These are phyloP conservation scores for Trinorchestia longiramus DNA, from an alignment of 1,140 invertebrate species.

Conservation along the genomic window DNA sequence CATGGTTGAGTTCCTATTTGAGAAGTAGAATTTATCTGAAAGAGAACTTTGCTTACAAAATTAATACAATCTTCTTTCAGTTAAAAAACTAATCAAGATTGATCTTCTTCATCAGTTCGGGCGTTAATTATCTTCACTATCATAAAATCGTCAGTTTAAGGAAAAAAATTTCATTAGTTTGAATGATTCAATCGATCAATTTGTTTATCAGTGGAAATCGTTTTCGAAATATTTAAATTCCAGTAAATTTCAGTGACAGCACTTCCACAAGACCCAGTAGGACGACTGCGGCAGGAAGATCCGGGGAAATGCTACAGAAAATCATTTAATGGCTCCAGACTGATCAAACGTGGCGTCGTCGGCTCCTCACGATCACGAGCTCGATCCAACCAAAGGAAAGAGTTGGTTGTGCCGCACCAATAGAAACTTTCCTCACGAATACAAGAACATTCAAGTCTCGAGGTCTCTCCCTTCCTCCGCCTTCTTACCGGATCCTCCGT, in stretches of 20 bases:
- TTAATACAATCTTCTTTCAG: too few relatives aligned
- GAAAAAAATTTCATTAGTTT: background rate
- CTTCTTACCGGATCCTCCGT: background rate
- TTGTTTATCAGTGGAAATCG: background rate
- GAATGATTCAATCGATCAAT: too few relatives aligned
- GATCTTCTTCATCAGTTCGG: too few relatives aligned
- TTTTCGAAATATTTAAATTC: background rate
- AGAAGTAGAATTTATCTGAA: too few relatives aligned
- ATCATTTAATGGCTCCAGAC: background rate
- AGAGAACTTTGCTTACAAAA: too few relatives aligned
- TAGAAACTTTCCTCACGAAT: constrained; percentile 31
- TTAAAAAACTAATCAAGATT: too few relatives aligned
- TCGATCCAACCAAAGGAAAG: background rate
- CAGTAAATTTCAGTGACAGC: background rate
- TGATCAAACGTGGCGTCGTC: background rate
- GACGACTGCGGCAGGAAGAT: background rate
- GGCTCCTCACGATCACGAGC: background rate
- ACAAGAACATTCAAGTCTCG: background rate
- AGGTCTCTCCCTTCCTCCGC: background rate
- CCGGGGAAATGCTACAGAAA: background rate
- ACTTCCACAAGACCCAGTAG: background rate
- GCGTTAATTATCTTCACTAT: background rate
- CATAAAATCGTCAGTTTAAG: background rate
- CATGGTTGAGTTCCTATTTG: too few relatives aligned
- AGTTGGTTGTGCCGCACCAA: background rate